Conservation (phyloP, 2,888 invertebrate species). For the Lathronympha strigana region DNA sequence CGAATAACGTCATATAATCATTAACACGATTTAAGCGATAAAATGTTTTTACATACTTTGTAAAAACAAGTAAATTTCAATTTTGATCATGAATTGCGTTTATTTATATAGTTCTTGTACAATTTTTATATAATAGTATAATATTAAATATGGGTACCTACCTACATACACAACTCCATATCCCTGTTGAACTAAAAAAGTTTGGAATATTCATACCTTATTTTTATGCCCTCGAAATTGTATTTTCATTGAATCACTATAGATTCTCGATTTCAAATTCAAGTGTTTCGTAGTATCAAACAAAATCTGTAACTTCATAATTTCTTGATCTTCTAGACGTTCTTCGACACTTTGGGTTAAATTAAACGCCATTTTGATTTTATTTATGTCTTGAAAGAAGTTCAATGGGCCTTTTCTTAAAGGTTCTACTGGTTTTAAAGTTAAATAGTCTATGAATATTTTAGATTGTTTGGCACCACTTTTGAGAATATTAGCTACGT, state of each 20-base stretch:
- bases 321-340: constrained; percentile 71
- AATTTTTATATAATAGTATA: too few species aligned
- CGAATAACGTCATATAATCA: too few species aligned
- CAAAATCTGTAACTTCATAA: constrained; percentile 74
- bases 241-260: constrained; percentile 68
- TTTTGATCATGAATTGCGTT: too few species aligned
- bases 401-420: constrained; percentile 61
- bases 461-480: constrained; percentile 59
- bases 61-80: too few species aligned
- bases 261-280: constrained; percentile 68
- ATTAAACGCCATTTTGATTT: constrained; percentile 75
- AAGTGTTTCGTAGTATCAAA: constrained; percentile 76
- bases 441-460: constrained; percentile 69
- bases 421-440: constrained; percentile 67
- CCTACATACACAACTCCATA: too few species aligned
- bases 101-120: too few species aligned
- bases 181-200: too few species aligned
- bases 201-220: constrained; percentile 58
- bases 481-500: constrained; percentile 59
- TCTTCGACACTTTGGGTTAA: constrained; percentile 69
- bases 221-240: constrained; percentile 77
- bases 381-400: constrained; percentile 76
- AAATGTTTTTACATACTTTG: too few species aligned
- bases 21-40: too few species aligned
- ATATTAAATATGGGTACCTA: background rate